phyloP scores from a whole-genome alignment of 2,113 vertebrate species.

The Mus musculus region GRCm39 chr10:74862001-74862500 shows the following conservation, averaged over 20 bases:
- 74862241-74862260: background rate
- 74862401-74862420: background rate
- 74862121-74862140: background rate
- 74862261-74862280: background rate
- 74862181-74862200: background rate
- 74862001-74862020: background rate
- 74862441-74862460: background rate
- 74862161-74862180: background rate
- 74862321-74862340: rapidly evolving
- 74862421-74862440: background rate
- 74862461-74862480: background rate
- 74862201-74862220: background rate
- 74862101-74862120: background rate
- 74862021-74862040: background rate
- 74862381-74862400: background rate
- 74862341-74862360: background rate
- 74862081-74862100: background rate
- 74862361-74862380: rapidly evolving
- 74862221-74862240: background rate
- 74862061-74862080: background rate
- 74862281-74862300: background rate
- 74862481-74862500: background rate
- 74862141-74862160: background rate
- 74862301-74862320: background rate
- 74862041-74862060: background rate